Conservation (phyloP, 1,140 invertebrate species). For the Ditylenchus dipsaci region DNA sequence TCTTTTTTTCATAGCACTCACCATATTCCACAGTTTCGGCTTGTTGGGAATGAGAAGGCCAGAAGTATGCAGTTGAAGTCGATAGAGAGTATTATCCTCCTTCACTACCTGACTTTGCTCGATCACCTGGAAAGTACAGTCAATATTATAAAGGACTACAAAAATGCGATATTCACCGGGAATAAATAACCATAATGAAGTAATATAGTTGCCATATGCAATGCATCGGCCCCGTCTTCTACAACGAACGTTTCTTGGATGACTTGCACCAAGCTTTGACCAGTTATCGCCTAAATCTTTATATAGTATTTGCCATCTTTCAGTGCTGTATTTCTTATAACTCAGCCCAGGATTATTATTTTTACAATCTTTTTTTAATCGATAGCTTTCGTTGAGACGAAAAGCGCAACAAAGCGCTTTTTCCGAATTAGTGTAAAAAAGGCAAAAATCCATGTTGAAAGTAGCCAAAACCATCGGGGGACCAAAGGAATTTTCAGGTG, state of each 20-base stretch:
- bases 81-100: conserved; percentile 57
- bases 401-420: too few species aligned
- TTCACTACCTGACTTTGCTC: conserved; percentile 38
- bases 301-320: too few species aligned
- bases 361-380: too few species aligned
- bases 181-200: conserved; percentile 57
- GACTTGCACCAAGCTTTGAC: conserved; percentile 48
- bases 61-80: conserved; percentile 56
- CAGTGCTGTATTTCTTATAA: too few species aligned
- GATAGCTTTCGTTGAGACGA: too few species aligned
- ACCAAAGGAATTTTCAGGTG: too few species aligned
- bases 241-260: conserved; percentile 45
- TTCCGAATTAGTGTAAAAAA: too few species aligned
- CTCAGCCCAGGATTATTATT: too few species aligned
- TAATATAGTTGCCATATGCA: conserved; percentile 54
- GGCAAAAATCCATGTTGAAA: too few species aligned
- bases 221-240: conserved; percentile 50
- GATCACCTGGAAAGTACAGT: conserved; percentile 24
- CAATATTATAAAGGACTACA: conserved; percentile 41
- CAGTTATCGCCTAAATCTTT: conserved; percentile 42
- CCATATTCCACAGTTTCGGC: conserved; percentile 58
- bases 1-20: conserved; percentile 9
- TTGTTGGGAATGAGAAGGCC: conserved; percentile 55
- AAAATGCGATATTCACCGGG: conserved; percentile 30
- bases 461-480: too few species aligned